A percentile compares a stretch with the other conserved stretches of the same genome.
Evolutionary conservation across 2,113 vertebrate species (phyloP).

Genomic region (Dipodomys spectabilis): DNA sequence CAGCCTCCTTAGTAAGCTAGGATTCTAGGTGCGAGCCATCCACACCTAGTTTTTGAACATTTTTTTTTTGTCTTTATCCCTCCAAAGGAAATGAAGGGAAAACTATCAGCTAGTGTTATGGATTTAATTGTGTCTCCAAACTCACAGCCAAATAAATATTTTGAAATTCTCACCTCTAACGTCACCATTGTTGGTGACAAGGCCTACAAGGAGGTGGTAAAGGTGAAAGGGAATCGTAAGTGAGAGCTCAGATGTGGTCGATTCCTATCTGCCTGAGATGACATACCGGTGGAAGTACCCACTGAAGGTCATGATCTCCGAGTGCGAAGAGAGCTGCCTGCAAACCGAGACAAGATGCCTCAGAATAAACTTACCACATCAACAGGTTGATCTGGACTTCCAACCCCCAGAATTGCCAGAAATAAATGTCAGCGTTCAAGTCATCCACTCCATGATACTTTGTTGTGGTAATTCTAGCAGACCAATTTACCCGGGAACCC

Average conservation of each 20-base stretch:
- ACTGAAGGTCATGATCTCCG: background rate
- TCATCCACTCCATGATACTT: background rate
- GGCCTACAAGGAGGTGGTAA: background rate
- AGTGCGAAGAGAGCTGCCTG: background rate
- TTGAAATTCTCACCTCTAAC: background rate
- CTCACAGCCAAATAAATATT: background rate
- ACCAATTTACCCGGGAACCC: background rate
- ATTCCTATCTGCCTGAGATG: background rate
- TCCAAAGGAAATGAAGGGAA: background rate
- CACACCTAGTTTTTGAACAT: background rate
- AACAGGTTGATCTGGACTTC: background rate
- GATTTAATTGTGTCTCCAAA: background rate
- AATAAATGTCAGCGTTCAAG: background rate
- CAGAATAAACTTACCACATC: background rate
- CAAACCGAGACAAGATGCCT: background rate
- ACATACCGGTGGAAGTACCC: background rate
- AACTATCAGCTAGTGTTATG: background rate
- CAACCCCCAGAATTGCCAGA: background rate
- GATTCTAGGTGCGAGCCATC: too few species aligned
- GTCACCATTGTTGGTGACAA: background rate
- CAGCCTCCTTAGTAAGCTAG: too few species aligned
- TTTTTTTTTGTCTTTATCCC: background rate
- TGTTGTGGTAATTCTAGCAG: background rate
- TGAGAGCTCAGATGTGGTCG: background rate
- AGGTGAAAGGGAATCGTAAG: background rate